These are phyloP conservation scores for Campopleginae sp. DNA, from an alignment of 2,888 invertebrate species.

Conservation along the genomic window DNA sequence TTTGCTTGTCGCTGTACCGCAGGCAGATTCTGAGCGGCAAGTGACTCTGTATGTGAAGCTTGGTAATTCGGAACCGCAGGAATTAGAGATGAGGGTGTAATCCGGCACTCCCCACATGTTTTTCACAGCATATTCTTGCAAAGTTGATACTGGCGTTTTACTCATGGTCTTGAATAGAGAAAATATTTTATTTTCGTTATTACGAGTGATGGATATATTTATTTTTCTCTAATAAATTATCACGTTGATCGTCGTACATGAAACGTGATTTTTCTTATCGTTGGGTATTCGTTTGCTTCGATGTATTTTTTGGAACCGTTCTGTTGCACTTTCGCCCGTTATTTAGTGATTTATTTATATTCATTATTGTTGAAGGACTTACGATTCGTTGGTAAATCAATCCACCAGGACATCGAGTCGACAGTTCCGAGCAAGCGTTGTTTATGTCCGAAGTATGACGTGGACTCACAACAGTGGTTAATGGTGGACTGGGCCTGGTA, in stretches of 20 bases:
- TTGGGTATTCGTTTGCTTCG: neutral
- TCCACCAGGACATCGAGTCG: neutral
- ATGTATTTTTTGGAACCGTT: neutral
- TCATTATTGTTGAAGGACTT: neutral
- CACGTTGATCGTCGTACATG: neutral
- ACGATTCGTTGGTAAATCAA: neutral
- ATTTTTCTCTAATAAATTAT: neutral
- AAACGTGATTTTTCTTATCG: neutral
- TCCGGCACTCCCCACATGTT: neutral
- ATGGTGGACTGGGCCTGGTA: neutral
- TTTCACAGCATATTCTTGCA: conserved; percentile 52
- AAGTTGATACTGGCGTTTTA: conserved; percentile 52
- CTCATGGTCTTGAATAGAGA: conserved; percentile 51
- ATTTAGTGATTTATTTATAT: neutral
- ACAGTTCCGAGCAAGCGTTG: neutral
- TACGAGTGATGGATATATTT: neutral
- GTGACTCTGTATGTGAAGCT: conserved; percentile 45
- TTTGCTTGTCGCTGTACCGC: conserved; percentile 42
- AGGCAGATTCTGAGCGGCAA: neutral
- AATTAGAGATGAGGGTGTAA: conserved; percentile 10
- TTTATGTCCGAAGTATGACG: neutral
- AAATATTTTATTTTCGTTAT: neutral
- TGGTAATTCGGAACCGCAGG: neutral
- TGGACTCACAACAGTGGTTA: neutral
- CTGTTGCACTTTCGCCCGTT: neutral